Evolutionary conservation across 2,797 vertebrate species (phyloP).

Genomic region (Argya squamiceps): DNA sequence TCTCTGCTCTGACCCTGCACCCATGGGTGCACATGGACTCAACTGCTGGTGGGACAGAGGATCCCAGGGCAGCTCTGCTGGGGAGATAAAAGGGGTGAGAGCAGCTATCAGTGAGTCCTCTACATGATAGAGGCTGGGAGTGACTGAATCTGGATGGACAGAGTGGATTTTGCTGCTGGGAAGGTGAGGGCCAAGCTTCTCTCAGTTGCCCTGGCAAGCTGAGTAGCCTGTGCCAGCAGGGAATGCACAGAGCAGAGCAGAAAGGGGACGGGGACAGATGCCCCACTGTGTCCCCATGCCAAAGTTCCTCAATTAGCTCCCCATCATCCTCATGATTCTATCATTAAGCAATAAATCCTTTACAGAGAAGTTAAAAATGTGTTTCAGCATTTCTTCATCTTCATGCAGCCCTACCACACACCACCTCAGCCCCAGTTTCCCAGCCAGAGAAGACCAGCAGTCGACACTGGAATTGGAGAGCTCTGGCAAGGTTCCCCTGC

Average conservation of each 20-base stretch:
- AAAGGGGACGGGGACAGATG: not conserved
- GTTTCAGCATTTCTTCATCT: fast-evolving
- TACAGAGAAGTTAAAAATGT: not conserved
- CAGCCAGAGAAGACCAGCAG: not conserved
- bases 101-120: not conserved
- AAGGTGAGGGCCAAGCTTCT: not conserved
- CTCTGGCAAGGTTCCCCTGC: not conserved
- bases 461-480: not conserved
- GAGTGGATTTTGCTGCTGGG: not conserved
- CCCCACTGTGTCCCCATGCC: fast-evolving
- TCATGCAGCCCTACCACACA: not conserved
- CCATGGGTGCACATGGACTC: fast-evolving
- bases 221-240: not conserved
- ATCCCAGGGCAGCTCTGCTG: fast-evolving
- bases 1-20: not conserved
- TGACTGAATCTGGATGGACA: fast-evolving
- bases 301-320: not conserved
- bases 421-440: not conserved
- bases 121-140: fast-evolving
- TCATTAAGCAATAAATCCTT: not conserved
- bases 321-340: not conserved
- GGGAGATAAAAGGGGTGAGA: not conserved
- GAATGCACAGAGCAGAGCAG: not conserved
- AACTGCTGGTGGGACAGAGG: fast-evolving
- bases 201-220: fast-evolving